Conservation (phyloP, 2,797 vertebrate genomes). For the Chloroceryle amazona region DNA sequence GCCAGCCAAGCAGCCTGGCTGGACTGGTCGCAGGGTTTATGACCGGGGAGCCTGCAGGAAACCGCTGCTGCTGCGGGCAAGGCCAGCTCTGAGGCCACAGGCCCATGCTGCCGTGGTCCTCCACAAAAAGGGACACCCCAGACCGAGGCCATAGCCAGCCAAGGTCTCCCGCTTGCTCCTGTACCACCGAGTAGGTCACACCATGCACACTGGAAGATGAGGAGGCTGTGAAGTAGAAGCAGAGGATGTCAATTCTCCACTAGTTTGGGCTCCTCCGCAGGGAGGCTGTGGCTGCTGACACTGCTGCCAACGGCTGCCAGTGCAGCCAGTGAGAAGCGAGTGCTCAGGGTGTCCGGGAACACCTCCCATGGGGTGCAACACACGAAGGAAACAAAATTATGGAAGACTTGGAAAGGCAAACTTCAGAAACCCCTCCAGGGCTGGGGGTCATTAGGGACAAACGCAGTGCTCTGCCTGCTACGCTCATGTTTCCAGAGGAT, state of each 20-base stretch:
- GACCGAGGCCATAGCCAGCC: fast-evolving
- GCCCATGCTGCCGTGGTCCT: fast-evolving
- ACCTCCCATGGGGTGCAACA: fast-evolving
- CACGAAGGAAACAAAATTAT: fast-evolving
- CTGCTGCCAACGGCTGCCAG: not conserved
- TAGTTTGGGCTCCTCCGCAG: fast-evolving
- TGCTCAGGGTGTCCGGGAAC: fast-evolving
- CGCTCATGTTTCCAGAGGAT: not conserved
- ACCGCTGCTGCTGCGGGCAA: fast-evolving
- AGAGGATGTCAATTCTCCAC: not conserved
- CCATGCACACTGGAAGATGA: fast-evolving
- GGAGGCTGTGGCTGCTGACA: not conserved
- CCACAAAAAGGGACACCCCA: fast-evolving
- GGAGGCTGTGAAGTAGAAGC: not conserved
- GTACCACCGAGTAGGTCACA: not conserved
- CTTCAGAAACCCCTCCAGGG: not conserved
- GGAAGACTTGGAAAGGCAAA: not conserved
- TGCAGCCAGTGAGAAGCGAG: fast-evolving
- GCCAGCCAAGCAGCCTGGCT: fast-evolving
- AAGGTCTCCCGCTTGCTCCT: not conserved
- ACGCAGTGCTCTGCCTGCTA: fast-evolving
- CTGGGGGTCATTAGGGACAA: not conserved
- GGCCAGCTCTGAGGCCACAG: not conserved
- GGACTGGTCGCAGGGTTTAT: fast-evolving
- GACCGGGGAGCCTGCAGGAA: fast-evolving